These are phyloP conservation scores for Sitophilus oryzae DNA, from an alignment of 1,140 invertebrate genomes.

Conservation along the genomic window DNA sequence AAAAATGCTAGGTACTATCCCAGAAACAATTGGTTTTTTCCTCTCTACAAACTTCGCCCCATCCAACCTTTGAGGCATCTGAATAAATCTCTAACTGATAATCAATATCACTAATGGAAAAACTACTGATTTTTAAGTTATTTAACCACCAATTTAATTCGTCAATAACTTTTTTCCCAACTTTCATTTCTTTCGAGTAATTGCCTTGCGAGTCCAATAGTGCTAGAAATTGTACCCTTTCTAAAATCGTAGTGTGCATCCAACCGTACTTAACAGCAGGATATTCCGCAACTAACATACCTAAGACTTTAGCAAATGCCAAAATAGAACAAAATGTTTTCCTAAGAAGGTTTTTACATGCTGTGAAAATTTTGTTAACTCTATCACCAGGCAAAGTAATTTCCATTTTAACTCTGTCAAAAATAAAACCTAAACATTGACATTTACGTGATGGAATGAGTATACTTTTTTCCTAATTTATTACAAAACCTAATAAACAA, in stretches of 20 bases:
- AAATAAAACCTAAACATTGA: slow-evolving; percentile 31
- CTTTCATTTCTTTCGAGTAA: slow-evolving; percentile 7
- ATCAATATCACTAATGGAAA: slow-evolving; percentile 8
- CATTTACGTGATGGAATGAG: slow-evolving; percentile 18
- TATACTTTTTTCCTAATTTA: slow-evolving; percentile 31
- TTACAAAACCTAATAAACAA: slow-evolving; percentile 15
- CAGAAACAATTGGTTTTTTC: slow-evolving; percentile 29
- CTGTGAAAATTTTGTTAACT: slow-evolving; percentile 6
- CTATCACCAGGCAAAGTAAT: slow-evolving; percentile 25
- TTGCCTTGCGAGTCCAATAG: neutral
- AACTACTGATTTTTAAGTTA: neutral
- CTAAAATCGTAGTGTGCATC: slow-evolving; percentile 29
- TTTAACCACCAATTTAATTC: slow-evolving; percentile 35
- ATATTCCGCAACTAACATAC: slow-evolving; percentile 25
- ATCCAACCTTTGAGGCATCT: slow-evolving; percentile 34
- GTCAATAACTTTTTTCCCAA: neutral
- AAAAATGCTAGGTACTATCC: too few species aligned
- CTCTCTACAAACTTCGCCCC: slow-evolving; percentile 28
- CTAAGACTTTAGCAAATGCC: slow-evolving; percentile 28
- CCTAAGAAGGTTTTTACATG: slow-evolving; percentile 14
- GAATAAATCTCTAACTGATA: slow-evolving; percentile 31
- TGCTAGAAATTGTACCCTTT: slow-evolving; percentile 26
- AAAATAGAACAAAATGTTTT: slow-evolving; percentile 25
- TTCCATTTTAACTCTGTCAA: slow-evolving; percentile 23
- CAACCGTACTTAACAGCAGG: slow-evolving; percentile 29